Conservation (phyloP, 2,888 invertebrate species). For the Balanococcus diminutus region DNA sequence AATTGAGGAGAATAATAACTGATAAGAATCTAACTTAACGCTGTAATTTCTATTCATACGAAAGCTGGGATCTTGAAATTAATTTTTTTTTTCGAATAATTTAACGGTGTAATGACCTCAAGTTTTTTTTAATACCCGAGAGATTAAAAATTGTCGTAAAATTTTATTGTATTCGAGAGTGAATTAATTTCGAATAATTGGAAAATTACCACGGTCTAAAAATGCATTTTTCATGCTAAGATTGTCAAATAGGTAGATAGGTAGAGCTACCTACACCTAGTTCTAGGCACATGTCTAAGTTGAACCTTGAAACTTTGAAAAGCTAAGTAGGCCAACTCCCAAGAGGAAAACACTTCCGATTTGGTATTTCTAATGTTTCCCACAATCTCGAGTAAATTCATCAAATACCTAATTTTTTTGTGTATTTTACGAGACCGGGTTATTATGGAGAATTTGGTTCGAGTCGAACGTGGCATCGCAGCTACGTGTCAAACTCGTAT, state of each 20-base stretch:
- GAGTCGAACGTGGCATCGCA: no score
- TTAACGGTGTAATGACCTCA: not conserved
- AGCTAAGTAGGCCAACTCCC: not conserved
- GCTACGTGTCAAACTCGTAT: not conserved
- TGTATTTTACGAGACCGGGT: not conserved
- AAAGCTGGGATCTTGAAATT: not conserved
- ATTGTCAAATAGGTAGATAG: no score
- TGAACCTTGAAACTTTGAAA: no score
- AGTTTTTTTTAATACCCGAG: not conserved
- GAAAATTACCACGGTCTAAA: no score
- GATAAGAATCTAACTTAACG: not conserved
- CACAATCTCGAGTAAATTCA: not conserved
- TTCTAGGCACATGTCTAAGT: no score
- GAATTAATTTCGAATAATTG: no score
- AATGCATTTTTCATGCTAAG: no score
- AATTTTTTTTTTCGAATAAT: not conserved
- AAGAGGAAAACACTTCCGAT: not conserved
- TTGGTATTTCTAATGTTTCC: not conserved
- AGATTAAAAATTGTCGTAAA: not conserved
- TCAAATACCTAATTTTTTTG: not conserved
- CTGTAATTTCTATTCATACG: not conserved
- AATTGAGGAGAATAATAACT: slow-evolving; percentile 8
- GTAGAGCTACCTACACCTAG: no score
- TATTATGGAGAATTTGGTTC: not conserved
- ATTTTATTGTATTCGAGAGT: no score